These are phyloP conservation scores for Falco peregrinus DNA, from an alignment of 2,797 vertebrate genomes.

Conservation along the genomic window DNA sequence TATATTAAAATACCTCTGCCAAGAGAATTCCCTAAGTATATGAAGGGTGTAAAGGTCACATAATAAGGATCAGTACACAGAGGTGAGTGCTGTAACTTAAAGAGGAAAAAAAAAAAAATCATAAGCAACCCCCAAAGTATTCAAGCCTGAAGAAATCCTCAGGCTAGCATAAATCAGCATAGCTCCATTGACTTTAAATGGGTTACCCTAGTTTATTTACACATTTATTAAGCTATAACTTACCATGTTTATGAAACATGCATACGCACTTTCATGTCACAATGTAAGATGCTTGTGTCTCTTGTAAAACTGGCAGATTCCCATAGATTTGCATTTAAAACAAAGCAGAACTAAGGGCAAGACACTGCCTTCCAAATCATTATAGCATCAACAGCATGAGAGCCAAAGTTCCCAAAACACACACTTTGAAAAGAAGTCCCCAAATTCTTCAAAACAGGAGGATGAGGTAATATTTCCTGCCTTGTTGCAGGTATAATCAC, in stretches of 20 bases:
- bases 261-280: not conserved
- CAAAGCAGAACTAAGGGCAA: not conserved
- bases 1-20: not conserved
- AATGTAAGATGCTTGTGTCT: not conserved
- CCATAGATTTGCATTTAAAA: not conserved
- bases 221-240: not conserved
- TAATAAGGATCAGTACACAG: not conserved
- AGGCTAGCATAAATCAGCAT: not conserved
- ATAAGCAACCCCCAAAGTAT: not conserved
- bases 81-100: not conserved
- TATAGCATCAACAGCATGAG: rapidly evolving
- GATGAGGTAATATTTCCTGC: not conserved
- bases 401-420: not conserved
- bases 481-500: not conserved
- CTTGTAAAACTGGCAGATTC: not conserved
- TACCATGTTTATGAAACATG: not conserved
- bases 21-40: not conserved
- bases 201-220: not conserved
- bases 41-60: not conserved
- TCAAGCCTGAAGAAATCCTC: not conserved
- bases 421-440: not conserved
- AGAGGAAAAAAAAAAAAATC: not conserved
- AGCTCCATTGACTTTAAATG: not conserved
- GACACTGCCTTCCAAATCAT: not conserved
- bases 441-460: not conserved